Evolutionary conservation across 2,113 vertebrate species (phyloP).

Genomic region (Sapayoa aenigma): DNA sequence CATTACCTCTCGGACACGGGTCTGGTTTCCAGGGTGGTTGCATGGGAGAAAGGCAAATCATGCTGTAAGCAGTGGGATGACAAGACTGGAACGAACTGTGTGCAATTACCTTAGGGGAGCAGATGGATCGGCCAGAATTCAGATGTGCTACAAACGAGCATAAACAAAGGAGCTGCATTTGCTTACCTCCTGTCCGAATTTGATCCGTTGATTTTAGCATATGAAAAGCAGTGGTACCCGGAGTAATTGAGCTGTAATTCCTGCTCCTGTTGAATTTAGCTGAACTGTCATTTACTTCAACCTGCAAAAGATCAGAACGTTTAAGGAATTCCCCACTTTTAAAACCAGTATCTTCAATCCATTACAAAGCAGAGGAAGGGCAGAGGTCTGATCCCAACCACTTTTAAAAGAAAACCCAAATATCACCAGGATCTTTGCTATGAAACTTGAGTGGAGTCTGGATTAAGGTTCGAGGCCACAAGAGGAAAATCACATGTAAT

Average conservation of each 20-base stretch:
- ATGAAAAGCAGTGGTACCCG: neutral
- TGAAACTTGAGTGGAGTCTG: neutral
- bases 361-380: neutral
- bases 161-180: neutral
- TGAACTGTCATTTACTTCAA: neutral
- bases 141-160: neutral
- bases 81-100: neutral
- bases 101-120: neutral
- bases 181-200: neutral
- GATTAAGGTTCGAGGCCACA: neutral
- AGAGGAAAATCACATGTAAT: neutral
- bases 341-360: neutral
- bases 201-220: neutral
- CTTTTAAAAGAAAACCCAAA: neutral
- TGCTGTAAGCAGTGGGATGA: neutral
- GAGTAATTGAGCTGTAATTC: neutral
- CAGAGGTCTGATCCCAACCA: neutral
- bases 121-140: neutral
- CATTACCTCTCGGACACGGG: neutral
- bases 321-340: neutral
- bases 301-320: neutral
- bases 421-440: neutral
- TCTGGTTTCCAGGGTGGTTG: conserved; percentile 1
- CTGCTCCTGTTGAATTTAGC: neutral
- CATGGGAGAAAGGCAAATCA: neutral